Evolutionary conservation across 2,113 vertebrate genomes (phyloP).

Genomic region (Microcebus lehilahytsara): DNA sequence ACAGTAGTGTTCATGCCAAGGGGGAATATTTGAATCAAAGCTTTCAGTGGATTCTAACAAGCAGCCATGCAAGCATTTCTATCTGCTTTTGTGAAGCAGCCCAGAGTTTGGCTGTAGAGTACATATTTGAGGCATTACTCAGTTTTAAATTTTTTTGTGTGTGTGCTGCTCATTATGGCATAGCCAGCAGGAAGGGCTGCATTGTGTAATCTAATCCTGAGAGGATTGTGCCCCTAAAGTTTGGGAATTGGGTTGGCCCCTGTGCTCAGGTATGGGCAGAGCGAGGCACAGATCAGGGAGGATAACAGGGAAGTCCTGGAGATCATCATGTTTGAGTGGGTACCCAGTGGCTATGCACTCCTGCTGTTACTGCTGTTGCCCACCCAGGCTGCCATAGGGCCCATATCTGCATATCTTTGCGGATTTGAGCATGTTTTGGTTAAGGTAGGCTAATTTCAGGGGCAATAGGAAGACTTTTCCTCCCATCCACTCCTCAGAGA

Average conservation of each 20-base stretch:
- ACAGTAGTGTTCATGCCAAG: not conserved
- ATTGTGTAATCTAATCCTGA: slow-evolving; percentile 15
- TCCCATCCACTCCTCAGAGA: not conserved
- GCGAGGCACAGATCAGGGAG: not conserved
- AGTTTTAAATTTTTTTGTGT: slow-evolving; percentile 21
- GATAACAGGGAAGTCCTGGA: not conserved
- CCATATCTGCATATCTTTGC: slow-evolving; percentile 3
- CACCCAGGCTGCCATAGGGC: not conserved
- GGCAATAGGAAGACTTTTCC: not conserved
- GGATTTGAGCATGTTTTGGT: not conserved
- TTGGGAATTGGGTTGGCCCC: not conserved
- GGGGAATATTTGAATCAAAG: slow-evolving; percentile 27
- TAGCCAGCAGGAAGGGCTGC: not conserved
- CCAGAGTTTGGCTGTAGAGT: slow-evolving; percentile 35
- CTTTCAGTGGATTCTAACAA: slow-evolving; percentile 40
- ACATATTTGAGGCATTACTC: slow-evolving; percentile 42
- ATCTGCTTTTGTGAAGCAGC: slow-evolving; percentile 13
- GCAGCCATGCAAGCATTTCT: slow-evolving; percentile 18
- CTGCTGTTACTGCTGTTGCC: not conserved
- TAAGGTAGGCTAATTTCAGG: slow-evolving; percentile 25
- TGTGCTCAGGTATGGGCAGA: not conserved
- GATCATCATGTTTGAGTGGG: not conserved
- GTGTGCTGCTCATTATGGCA: slow-evolving; percentile 32
- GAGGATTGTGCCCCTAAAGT: not conserved
- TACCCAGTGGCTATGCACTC: not conserved